Conservation (phyloP, 2,797 vertebrate genomes). For the Megaceryle alcyon region DNA sequence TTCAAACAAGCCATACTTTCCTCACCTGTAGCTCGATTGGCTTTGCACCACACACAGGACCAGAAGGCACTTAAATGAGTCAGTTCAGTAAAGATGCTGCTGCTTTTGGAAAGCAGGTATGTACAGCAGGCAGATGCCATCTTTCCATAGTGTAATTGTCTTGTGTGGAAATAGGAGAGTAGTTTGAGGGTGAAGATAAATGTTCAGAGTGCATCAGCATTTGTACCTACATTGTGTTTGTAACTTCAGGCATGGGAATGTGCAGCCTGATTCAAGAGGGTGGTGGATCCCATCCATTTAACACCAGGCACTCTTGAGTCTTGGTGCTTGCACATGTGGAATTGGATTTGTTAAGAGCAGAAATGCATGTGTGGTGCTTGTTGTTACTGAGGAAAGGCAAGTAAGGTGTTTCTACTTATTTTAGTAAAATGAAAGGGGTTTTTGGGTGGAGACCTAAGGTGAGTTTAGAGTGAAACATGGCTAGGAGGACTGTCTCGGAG, state of each 20-base stretch:
- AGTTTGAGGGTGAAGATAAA: background rate
- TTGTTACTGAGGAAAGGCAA: background rate
- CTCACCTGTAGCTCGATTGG: background rate
- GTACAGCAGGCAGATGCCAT: background rate
- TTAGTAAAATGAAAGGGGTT: background rate
- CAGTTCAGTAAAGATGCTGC: fast-evolving
- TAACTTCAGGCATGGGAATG: background rate
- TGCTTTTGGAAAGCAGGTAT: background rate
- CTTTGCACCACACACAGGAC: fast-evolving
- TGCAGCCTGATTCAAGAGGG: background rate
- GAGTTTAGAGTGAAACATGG: background rate
- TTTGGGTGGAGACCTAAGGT: background rate
- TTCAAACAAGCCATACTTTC: fast-evolving
- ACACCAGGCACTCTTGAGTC: fast-evolving
- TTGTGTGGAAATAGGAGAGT: background rate
- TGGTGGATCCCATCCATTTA: background rate
- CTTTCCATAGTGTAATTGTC: background rate
- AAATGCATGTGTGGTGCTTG: fast-evolving
- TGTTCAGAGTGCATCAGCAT: background rate
- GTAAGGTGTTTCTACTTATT: background rate
- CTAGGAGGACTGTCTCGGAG: background rate
- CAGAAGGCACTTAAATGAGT: background rate
- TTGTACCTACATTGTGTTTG: background rate
- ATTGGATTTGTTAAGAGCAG: background rate
- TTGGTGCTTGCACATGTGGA: fast-evolving